phyloP scores from a whole-genome alignment of 2,888 invertebrate species.

The Beris morrisii region DNA sequence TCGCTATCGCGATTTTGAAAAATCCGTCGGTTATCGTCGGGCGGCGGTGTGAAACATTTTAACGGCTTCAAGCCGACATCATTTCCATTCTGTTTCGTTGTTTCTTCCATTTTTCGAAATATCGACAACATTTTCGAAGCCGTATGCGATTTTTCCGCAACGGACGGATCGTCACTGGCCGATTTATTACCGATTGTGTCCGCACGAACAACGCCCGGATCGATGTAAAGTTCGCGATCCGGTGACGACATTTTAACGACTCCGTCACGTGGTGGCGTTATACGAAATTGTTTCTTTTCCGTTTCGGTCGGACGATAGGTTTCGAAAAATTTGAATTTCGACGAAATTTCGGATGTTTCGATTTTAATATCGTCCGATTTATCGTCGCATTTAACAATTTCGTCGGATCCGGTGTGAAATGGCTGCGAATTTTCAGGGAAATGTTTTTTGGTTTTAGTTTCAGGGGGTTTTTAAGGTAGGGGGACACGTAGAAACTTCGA shows the following conservation, averaged over 20 bases:
- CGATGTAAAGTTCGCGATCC: constrained; percentile 69
- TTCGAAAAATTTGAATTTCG: constrained; percentile 90
- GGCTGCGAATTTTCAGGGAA: constrained; percentile 28
- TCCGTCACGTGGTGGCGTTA: constrained; percentile 85
- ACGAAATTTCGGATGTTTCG: constrained; percentile 79
- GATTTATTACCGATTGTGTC: constrained; percentile 62
- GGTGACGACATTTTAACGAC: constrained; percentile 60
- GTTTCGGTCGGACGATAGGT: constrained; percentile 74
- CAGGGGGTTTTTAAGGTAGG: no score
- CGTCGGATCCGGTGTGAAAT: constrained; percentile 46
- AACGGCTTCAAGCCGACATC: constrained; percentile 74
- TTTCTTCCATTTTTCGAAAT: constrained; percentile 86
- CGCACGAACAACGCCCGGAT: constrained; percentile 70
- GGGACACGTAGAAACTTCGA: no score
- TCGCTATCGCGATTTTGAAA: constrained; percentile 53
- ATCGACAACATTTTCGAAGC: constrained; percentile 85
- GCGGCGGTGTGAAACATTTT: constrained; percentile 88
- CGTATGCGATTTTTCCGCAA: constrained; percentile 65
- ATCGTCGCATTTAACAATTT: constrained; percentile 74
- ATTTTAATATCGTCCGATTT: constrained; percentile 75
- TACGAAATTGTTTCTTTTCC: constrained; percentile 75
- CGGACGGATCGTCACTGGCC: constrained; percentile 58
- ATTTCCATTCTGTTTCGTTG: constrained; percentile 58
- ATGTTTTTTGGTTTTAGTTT: no score
- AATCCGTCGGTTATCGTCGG: constrained; percentile 61